Percentiles rank a stretch among this genome's conserved stretches.
These are phyloP conservation scores for Trachelus troglodyta DNA, from an alignment of 2,888 invertebrate genomes.

Conservation along the genomic window DNA sequence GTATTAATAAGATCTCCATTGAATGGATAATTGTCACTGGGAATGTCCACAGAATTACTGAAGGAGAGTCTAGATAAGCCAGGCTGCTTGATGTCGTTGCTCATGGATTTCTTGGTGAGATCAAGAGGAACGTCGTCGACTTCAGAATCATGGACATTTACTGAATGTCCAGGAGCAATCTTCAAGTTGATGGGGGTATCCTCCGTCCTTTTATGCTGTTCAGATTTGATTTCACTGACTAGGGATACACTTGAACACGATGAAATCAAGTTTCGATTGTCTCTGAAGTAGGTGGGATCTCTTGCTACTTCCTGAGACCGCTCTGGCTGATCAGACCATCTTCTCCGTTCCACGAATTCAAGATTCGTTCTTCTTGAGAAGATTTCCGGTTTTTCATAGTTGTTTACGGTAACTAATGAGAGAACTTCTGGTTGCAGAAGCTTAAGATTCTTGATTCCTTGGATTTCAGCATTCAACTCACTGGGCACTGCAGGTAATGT, in stretches of 20 bases:
- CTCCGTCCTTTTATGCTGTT: slow-evolving; percentile 57
- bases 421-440: slow-evolving; percentile 17
- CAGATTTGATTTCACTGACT: slow-evolving; percentile 58
- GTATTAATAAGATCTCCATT: slow-evolving; percentile 76
- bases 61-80: slow-evolving; percentile 21
- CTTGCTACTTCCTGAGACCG: slow-evolving; percentile 33
- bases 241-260: slow-evolving; percentile 58
- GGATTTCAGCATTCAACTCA: slow-evolving; percentile 35
- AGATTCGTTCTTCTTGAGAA: slow-evolving; percentile 32
- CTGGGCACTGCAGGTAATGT: slow-evolving; percentile 22
- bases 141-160: slow-evolving; percentile 22
- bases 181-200: slow-evolving; percentile 57
- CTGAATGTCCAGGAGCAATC: slow-evolving; percentile 28
- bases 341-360: slow-evolving; percentile 42
- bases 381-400: slow-evolving; percentile 34
- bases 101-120: slow-evolving; percentile 75
- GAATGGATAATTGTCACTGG: slow-evolving; percentile 69
- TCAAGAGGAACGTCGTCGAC: slow-evolving; percentile 73
- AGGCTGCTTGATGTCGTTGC: slow-evolving; percentile 33
- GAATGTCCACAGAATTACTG: slow-evolving; percentile 30
- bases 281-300: slow-evolving; percentile 34
- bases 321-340: slow-evolving; percentile 33
- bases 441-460: slow-evolving; percentile 36
- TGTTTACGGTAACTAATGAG: slow-evolving; percentile 14
- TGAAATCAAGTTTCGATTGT: slow-evolving; percentile 51